These are phyloP conservation scores for Siderastrea radians DNA, from an alignment of 92 coral and sea anemone genomes.

Conservation along the genomic window DNA sequence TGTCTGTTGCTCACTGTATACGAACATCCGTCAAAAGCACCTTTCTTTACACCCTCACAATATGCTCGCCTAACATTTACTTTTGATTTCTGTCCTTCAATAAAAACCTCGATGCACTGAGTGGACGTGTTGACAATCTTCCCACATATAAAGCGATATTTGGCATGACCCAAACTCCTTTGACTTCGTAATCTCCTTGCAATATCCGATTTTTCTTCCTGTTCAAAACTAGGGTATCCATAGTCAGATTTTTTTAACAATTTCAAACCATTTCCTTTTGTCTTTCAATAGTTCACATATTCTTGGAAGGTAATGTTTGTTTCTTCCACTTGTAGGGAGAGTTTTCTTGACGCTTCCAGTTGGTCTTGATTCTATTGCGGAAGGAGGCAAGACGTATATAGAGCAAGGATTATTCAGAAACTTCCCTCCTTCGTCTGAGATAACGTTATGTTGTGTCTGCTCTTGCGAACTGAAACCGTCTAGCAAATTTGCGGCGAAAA, in stretches of 20 bases:
- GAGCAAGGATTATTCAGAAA: constrained; percentile 1
- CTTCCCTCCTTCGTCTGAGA: constrained; percentile 4
- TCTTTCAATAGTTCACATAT: constrained; percentile 5
- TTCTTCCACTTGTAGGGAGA: no score
- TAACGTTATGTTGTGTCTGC: constrained; percentile 9
- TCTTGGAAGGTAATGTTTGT: neutral
- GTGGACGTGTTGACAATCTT: no score
- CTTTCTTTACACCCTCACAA: no score
- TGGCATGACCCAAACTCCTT: no score
- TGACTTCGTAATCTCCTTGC: neutral
- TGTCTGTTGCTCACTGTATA: no score
- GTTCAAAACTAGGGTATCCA: constrained; percentile 31
- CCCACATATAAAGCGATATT: no score
- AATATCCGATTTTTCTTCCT: neutral
- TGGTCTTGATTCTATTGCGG: neutral
- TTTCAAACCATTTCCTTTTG: constrained; percentile 22
- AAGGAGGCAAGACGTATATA: neutral
- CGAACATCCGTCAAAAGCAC: no score
- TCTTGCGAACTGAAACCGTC: constrained; percentile 1
- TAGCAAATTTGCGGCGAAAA: neutral
- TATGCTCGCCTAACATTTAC: no score
- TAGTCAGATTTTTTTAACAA: constrained; percentile 36
- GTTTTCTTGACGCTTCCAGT: neutral
- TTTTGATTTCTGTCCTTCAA: neutral
- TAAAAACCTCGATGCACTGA: no score